Evolutionary conservation across 1,140 invertebrate genomes (phyloP), one percentile per base, ranked within the genome.

Genomic region (Antheraea mylitta): DNA sequence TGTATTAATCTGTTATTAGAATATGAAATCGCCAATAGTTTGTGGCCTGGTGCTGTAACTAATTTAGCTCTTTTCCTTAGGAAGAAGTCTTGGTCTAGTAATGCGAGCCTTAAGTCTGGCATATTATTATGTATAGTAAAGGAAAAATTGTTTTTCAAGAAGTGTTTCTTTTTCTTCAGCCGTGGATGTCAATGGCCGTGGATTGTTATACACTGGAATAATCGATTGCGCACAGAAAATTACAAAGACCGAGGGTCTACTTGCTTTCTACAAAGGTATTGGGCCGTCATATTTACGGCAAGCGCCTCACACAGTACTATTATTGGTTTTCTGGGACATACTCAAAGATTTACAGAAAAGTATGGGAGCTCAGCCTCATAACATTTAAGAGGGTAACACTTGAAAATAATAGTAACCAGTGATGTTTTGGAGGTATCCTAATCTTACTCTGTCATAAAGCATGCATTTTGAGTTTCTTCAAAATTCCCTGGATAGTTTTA

Each of bases 221-320:
- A 67, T 94, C 0, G 97, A 98, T 83, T 98, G 97, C 77, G 93
- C 96, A 4, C 72, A 91, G 0, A 98, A 98, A 86, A 97, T 97
- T 53, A 94, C 95, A 18, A 93, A 92, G 77, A 94, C 94, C 0
- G 97, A 98, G 93, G 97, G 97, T 2, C 67, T 97, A 0, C 90
- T 94, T 67, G 97, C 97, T 3, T 95, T 98, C 77, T 98, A 98
- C 85, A 98, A 98, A 92, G 98, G 97, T 37, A 95, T 97, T 71
- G 95, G 96, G 16, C 96, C 97, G 1, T 96, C 95, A 0, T 98
- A 97, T 91, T 92, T 98, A 36, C 93, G 98, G 62, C 94, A 98
- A 76, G 97, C 96, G 0, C 98, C 97, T 6, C 97, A 98, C 81
- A 97, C 97, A 0, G 95, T 98, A 0, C 87, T 98, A 0, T 96